These are phyloP conservation scores for Xyrauchen texanus DNA, from an alignment of 2,113 vertebrate genomes.

Conservation along the genomic window DNA sequence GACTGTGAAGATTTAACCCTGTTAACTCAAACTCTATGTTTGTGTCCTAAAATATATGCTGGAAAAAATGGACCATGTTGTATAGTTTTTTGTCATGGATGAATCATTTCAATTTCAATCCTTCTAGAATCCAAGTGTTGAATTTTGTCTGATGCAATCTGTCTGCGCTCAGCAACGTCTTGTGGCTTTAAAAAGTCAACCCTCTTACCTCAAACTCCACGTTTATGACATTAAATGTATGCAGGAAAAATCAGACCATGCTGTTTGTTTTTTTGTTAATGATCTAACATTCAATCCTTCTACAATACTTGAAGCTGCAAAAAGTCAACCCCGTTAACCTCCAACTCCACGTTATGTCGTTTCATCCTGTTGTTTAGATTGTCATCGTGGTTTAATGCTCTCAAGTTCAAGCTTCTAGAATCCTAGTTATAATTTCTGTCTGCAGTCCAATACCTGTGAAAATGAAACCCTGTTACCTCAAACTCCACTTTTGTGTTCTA, in stretches of 20 bases:
- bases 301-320: not conserved
- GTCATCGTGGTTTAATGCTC: not conserved
- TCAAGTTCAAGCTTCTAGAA: not conserved
- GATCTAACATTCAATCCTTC: not conserved
- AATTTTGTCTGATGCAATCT: not conserved
- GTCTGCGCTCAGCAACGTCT: not conserved
- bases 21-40: too few relatives aligned
- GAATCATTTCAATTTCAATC: not conserved
- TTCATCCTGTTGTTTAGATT: too few relatives aligned
- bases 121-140: not conserved
- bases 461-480: not conserved
- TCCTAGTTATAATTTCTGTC: not conserved
- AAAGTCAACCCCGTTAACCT: not conserved
- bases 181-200: not conserved
- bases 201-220: too few relatives aligned
- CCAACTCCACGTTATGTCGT: too few relatives aligned
- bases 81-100: constrained; percentile 5
- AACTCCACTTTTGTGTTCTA: too few relatives aligned
- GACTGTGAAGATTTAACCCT: not conserved
- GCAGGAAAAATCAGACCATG: too few relatives aligned
- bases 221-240: too few relatives aligned
- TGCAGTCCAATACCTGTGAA: not conserved
- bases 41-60: too few relatives aligned
- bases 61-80: too few relatives aligned
- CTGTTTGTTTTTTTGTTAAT: too few relatives aligned